These are phyloP conservation scores for Pipistrellus kuhlii DNA, from an alignment of 2,797 vertebrate genomes.

Conservation along the genomic window DNA sequence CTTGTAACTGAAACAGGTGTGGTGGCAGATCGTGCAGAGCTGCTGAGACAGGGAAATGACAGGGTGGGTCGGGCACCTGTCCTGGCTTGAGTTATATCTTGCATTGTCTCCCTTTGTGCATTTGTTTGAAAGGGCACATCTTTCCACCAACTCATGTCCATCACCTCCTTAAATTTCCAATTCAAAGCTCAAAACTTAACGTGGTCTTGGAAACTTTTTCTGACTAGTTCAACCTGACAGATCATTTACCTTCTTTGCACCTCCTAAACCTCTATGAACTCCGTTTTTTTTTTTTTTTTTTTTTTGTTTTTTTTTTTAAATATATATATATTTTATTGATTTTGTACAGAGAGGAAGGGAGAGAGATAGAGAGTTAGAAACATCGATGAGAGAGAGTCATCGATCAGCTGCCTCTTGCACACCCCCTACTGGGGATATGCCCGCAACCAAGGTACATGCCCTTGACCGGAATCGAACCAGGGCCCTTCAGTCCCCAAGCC, in stretches of 20 bases:
- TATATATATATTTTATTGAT: too few relatives aligned
- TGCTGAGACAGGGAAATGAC: constrained; percentile 65
- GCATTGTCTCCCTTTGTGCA: constrained; percentile 47
- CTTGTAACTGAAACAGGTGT: constrained; percentile 61
- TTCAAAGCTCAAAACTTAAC: constrained; percentile 57
- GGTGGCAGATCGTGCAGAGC: constrained; percentile 51
- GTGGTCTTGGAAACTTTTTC: constrained; percentile 60
- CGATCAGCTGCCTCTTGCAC: too few relatives aligned
- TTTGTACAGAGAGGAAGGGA: too few relatives aligned
- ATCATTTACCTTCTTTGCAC: constrained; percentile 35
- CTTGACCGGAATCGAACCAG: too few relatives aligned
- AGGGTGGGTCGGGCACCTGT: constrained; percentile 54
- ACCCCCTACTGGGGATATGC: too few relatives aligned
- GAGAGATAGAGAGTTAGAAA: too few relatives aligned
- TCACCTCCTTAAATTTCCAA: constrained; percentile 56
- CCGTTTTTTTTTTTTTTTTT: too few relatives aligned
- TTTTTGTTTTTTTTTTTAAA: too few relatives aligned
- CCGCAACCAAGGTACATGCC: too few relatives aligned
- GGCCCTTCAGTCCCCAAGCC: too few relatives aligned
- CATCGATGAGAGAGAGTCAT: too few relatives aligned
- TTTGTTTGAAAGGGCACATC: constrained; percentile 67
- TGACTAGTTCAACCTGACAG: constrained; percentile 28
- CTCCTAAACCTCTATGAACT: constrained; percentile 57
- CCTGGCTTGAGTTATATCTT: constrained; percentile 66
- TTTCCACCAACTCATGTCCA: constrained; percentile 57